Evolutionary conservation across 2,888 invertebrate genomes (phyloP).

Genomic region (Cancer borealis): DNA sequence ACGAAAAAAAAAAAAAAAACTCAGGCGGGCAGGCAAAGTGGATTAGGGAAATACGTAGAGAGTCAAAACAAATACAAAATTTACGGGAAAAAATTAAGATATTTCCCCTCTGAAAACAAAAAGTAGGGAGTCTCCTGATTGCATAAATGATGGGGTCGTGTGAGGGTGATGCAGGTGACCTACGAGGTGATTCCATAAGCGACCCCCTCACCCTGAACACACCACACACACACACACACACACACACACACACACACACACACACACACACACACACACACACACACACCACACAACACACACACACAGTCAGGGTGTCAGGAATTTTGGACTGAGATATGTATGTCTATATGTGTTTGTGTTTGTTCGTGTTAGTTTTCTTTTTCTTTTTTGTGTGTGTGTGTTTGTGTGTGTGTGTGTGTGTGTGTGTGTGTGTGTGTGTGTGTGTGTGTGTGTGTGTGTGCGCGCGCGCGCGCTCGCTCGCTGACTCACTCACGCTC

Average conservation of each 20-base stretch:
- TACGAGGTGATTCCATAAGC: neutral
- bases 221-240: no score
- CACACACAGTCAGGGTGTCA: no score
- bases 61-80: neutral
- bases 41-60: neutral
- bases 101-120: neutral
- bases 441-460: neutral
- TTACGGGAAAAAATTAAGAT: neutral
- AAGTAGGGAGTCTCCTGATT: neutral
- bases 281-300: no score
- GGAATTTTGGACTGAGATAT: neutral
- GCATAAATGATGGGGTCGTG: neutral
- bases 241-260: no score
- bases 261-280: no score
- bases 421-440: slow-evolving; percentile 20
- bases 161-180: neutral
- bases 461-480: no score
- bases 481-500: neutral
- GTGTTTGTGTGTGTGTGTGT: slow-evolving; percentile 20
- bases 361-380: no score
- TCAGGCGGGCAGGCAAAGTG: neutral
- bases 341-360: neutral
- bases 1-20: neutral
- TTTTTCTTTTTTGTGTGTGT: neutral
- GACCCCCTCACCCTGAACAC: neutral